Percentiles rank a stretch among this genome's conserved stretches.
Conservation (phyloP, 2,888 invertebrate genomes). For the Polia nebulosa region DNA sequence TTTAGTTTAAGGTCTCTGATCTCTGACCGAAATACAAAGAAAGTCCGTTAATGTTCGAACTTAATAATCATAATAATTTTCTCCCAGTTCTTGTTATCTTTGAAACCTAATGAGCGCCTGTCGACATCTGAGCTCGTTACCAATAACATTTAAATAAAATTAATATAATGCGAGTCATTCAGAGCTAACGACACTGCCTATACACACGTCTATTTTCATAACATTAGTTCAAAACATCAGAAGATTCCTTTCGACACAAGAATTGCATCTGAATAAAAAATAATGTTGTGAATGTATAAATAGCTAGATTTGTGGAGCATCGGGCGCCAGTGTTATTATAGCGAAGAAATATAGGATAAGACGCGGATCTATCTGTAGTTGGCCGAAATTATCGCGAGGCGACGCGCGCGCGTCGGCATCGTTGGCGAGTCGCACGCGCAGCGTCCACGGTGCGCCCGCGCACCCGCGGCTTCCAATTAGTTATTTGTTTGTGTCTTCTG, state of each 20-base stretch:
- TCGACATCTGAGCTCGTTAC: slow-evolving; percentile 53
- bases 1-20: slow-evolving; percentile 46
- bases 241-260: slow-evolving; percentile 69
- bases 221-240: slow-evolving; percentile 61
- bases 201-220: slow-evolving; percentile 54
- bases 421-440: slow-evolving; percentile 63
- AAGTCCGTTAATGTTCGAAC: slow-evolving; percentile 28
- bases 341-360: slow-evolving; percentile 80
- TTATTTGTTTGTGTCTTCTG: slow-evolving; percentile 55
- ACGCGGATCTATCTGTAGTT: slow-evolving; percentile 65
- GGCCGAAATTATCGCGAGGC: slow-evolving; percentile 78
- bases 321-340: slow-evolving; percentile 79
- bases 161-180: slow-evolving; percentile 46
- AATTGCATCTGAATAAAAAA: slow-evolving; percentile 79
- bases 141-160: slow-evolving; percentile 51
- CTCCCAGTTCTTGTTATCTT: slow-evolving; percentile 37
- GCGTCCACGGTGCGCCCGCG: slow-evolving; percentile 64
- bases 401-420: slow-evolving; percentile 65
- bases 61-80: slow-evolving; percentile 31
- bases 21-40: slow-evolving; percentile 44
- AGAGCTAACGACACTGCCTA: slow-evolving; percentile 56
- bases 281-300: slow-evolving; percentile 77
- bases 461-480: slow-evolving; percentile 37
- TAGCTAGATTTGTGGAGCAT: slow-evolving; percentile 85
- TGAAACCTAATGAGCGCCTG: slow-evolving; percentile 51